phyloP scores from a whole-genome alignment of 1,140 invertebrate species.

The Lepidurus packardi region DNA sequence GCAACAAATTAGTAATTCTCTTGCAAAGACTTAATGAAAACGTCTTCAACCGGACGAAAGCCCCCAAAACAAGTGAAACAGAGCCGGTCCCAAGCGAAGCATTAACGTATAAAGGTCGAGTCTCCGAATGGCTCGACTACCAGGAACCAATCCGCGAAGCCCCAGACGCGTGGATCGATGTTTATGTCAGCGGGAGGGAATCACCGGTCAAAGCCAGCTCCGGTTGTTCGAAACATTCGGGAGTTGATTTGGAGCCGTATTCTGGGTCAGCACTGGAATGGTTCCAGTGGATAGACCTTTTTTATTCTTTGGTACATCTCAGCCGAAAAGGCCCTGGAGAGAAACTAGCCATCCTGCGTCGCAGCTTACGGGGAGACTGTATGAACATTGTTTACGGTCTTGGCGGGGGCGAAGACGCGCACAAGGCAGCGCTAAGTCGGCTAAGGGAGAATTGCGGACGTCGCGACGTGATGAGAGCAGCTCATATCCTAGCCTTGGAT shows the following conservation, averaged over 20 bases:
- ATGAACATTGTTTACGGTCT: not conserved
- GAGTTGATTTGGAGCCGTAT: not conserved
- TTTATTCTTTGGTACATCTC: not conserved
- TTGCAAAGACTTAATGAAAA: no score
- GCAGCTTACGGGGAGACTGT: not conserved
- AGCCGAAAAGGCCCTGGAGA: not conserved
- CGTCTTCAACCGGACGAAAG: no score
- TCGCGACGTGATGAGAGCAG: not conserved
- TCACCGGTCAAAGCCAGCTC: not conserved
- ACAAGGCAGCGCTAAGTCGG: no score
- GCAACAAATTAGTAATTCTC: no score
- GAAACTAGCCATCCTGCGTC: conserved; percentile 1
- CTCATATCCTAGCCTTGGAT: conserved; percentile 12
- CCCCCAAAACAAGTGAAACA: no score
- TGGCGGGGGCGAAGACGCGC: not conserved
- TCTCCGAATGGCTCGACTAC: not conserved
- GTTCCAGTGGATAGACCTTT: conserved; percentile 22
- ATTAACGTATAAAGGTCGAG: no score
- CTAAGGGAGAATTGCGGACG: no score
- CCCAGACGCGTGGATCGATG: not conserved
- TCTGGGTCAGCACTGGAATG: conserved; percentile 2
- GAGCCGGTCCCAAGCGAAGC: no score
- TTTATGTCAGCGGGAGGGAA: not conserved
- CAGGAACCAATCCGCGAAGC: not conserved
- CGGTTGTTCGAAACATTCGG: not conserved